A percentile compares a stretch with the other conserved stretches of the same genome.
Conservation (phyloP, 2,797 vertebrate genomes). For the Glossophaga mutica region DNA sequence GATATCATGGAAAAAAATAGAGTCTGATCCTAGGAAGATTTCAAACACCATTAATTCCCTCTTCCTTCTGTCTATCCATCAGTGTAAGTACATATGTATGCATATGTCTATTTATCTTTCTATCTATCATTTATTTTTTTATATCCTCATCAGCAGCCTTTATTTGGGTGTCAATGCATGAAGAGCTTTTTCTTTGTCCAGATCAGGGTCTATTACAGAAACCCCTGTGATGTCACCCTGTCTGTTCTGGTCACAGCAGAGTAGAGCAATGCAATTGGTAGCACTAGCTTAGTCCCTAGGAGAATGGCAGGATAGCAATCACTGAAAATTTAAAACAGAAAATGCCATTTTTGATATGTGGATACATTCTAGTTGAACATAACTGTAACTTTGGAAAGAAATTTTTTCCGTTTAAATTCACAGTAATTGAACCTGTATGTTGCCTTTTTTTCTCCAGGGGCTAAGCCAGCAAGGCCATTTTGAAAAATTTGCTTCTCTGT, state of each 20-base stretch:
- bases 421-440: conserved; percentile 54
- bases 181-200: background rate
- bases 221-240: background rate
- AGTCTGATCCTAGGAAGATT: background rate
- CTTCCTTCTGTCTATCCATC: background rate
- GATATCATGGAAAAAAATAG: background rate
- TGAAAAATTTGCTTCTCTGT: conserved; percentile 51
- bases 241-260: background rate
- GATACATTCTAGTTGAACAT: conserved; percentile 38
- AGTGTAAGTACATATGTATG: background rate
- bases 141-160: background rate
- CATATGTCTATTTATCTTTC: background rate
- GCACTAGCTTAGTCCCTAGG: background rate
- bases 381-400: conserved; percentile 29
- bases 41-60: background rate
- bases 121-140: background rate
- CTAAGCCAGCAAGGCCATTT: conserved; percentile 48
- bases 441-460: conserved; percentile 37
- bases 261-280: background rate
- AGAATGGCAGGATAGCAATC: background rate
- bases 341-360: conserved; percentile 41
- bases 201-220: background rate
- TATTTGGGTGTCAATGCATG: background rate
- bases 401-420: conserved; percentile 66
- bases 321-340: conserved; percentile 58